phyloP scores from a whole-genome alignment of 1,140 invertebrate species.

The Cardiocondyla obscurior region DNA sequence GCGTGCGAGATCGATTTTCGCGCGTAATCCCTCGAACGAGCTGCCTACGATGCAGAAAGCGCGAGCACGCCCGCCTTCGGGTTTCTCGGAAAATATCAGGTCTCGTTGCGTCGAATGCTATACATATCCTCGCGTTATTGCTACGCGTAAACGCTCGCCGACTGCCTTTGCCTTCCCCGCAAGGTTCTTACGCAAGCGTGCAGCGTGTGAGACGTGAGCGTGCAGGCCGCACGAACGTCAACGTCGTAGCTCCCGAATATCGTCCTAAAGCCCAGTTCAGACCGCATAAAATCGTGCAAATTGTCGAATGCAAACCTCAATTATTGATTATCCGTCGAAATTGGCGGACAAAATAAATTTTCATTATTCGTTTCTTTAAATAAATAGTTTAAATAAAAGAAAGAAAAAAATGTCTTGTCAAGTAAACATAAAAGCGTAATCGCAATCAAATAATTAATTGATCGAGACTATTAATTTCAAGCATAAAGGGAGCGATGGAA shows the following conservation, averaged over 20 bases:
- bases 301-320: background rate
- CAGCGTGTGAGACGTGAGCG: background rate
- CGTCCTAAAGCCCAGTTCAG: background rate
- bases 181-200: slow-evolving; percentile 8
- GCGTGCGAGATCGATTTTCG: slow-evolving; percentile 43
- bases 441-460: background rate
- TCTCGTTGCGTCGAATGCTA: slow-evolving; percentile 20
- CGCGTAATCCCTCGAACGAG: slow-evolving; percentile 44
- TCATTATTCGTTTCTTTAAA: background rate
- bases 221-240: slow-evolving; percentile 20
- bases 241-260: slow-evolving; percentile 5
- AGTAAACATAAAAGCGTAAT: background rate
- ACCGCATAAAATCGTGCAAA: background rate
- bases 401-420: too few relatives aligned
- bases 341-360: background rate
- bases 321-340: background rate
- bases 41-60: slow-evolving; percentile 16
- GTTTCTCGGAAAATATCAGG: slow-evolving; percentile 41
- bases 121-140: slow-evolving; percentile 31
- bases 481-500: background rate
- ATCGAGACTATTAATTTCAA: background rate
- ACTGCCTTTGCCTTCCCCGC: slow-evolving; percentile 9
- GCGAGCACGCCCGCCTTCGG: slow-evolving; percentile 14
- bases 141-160: slow-evolving; percentile 14
- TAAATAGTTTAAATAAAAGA: too few relatives aligned